Evolutionary conservation across 2,113 vertebrate genomes (phyloP).

Genomic region (Nestor notabilis): DNA sequence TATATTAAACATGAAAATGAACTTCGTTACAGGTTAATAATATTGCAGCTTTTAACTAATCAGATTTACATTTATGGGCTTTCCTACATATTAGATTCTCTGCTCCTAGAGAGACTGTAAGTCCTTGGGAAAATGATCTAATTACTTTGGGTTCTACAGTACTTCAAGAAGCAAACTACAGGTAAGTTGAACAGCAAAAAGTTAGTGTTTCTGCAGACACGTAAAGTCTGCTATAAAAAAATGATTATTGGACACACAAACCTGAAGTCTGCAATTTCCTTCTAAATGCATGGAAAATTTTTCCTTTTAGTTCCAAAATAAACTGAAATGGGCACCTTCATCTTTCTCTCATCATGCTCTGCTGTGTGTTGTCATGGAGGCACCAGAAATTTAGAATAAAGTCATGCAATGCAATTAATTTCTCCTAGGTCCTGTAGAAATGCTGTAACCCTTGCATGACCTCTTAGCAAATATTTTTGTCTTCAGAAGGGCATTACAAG

Average conservation of each 20-base stretch:
- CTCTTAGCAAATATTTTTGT: neutral
- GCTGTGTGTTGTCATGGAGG: neutral
- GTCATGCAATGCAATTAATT: accelerated
- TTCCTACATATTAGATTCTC: neutral
- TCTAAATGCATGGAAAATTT: neutral
- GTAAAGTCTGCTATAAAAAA: neutral
- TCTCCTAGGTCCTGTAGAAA: neutral
- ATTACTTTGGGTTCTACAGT: neutral
- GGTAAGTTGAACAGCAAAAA: neutral
- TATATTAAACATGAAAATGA: neutral
- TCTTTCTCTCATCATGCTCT: neutral
- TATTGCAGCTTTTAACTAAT: neutral
- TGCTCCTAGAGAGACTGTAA: neutral
- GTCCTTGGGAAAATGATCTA: neutral
- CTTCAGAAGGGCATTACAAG: neutral
- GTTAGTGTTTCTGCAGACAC: neutral
- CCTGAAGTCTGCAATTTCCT: neutral
- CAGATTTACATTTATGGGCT: neutral
- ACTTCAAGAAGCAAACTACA: neutral
- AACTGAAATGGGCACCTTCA: neutral
- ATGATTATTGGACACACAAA: neutral
- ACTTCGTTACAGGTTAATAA: neutral
- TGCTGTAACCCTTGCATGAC: neutral
- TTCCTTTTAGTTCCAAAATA: neutral
- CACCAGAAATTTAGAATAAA: neutral